Percentiles rank a stretch among this genome's conserved stretches.
Conservation (phyloP, 1,140 invertebrate genomes). For the Acyrthosiphon pisum region DNA sequence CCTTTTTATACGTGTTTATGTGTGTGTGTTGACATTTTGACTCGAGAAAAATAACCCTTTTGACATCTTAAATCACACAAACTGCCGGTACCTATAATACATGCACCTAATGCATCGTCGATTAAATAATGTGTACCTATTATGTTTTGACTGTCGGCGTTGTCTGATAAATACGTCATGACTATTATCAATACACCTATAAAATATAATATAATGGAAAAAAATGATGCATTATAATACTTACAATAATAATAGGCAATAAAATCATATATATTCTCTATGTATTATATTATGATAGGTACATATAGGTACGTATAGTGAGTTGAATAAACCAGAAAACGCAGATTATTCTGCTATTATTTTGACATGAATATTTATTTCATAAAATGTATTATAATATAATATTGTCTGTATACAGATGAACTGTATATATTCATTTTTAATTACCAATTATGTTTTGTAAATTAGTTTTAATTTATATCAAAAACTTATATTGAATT, state of each 20-base stretch:
- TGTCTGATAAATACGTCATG: background rate
- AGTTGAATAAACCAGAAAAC: background rate
- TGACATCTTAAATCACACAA: constrained; percentile 43
- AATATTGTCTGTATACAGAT: background rate
- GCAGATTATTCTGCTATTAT: background rate
- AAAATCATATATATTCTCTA: background rate
- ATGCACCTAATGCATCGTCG: background rate
- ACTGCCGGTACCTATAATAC: background rate
- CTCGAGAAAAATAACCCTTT: constrained; percentile 21
- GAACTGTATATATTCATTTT: background rate
- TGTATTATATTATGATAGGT: background rate
- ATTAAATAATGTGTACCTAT: background rate
- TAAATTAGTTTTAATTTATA: background rate
- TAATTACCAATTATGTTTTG: background rate
- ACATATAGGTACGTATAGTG: too few species aligned
- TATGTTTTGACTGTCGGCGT: constrained; percentile 7
- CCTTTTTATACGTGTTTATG: constrained; percentile 10
- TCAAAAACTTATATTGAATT: background rate
- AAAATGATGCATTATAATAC: background rate
- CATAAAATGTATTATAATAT: background rate
- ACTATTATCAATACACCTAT: background rate
- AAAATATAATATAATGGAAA: constrained; percentile 13
- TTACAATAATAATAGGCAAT: background rate
- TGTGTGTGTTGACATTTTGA: constrained; percentile 23
- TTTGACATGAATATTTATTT: background rate